Evolutionary conservation across 2,888 invertebrate genomes (phyloP).

Genomic region (Drosophila bunnanda): DNA sequence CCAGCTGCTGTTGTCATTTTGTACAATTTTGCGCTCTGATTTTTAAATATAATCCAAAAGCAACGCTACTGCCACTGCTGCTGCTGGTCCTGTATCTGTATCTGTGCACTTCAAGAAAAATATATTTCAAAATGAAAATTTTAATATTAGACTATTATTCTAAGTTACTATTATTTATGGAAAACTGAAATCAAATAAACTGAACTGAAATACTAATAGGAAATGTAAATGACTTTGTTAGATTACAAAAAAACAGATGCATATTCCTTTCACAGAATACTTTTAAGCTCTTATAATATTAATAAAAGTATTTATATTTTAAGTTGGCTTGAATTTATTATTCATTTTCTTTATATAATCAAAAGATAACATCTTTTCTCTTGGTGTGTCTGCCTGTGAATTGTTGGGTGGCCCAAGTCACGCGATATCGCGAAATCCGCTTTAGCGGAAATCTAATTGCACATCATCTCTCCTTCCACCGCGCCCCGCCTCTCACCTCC

Average conservation of each 20-base stretch:
- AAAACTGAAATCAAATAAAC: no score
- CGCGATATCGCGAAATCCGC: slow-evolving; percentile 80
- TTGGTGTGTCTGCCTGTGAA: slow-evolving; percentile 48
- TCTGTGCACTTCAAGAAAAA: slow-evolving; percentile 12
- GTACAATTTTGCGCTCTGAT: slow-evolving; percentile 80
- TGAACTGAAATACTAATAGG: no score
- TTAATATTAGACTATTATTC: no score
- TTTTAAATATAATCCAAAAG: slow-evolving; percentile 77
- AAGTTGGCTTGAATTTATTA: no score
- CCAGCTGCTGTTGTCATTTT: slow-evolving; percentile 70
- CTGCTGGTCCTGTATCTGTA: slow-evolving; percentile 26
- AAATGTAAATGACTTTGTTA: not conserved
- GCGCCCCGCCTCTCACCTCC: slow-evolving; percentile 3
- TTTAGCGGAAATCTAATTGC: slow-evolving; percentile 81
- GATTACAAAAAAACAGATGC: not conserved
- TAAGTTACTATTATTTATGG: no score
- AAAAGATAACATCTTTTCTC: not conserved
- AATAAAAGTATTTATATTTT: not conserved
- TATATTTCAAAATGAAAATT: not conserved
- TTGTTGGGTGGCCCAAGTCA: slow-evolving; percentile 71
- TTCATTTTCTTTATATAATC: no score
- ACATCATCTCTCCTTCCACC: slow-evolving; percentile 60
- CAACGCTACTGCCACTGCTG: slow-evolving; percentile 37
- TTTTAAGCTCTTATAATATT: no score
- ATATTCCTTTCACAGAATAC: not conserved